Percentiles rank a stretch among this genome's conserved stretches.
phyloP scores from a whole-genome alignment of 2,888 invertebrate species.

The Drosophila flavopinicola region DNA sequence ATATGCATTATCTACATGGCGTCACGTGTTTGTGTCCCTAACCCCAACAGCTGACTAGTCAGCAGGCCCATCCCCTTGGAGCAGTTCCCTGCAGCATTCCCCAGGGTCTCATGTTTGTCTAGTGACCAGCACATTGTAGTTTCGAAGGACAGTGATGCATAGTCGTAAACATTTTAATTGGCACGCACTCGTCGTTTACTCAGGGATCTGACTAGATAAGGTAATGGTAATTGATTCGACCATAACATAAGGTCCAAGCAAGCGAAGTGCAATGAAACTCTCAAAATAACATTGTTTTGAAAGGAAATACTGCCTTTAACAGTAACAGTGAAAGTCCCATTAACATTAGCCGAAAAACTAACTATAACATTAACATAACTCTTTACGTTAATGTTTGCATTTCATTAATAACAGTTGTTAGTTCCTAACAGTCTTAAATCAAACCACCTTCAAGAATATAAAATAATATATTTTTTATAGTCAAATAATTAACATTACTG shows the following conservation, averaged over 20 bases:
- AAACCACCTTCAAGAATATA: too few relatives aligned
- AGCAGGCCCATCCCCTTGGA: slow-evolving; percentile 24
- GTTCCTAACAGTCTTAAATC: too few relatives aligned
- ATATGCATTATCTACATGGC: slow-evolving; percentile 33
- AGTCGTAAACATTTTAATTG: slow-evolving; percentile 68
- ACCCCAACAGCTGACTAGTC: slow-evolving; percentile 21
- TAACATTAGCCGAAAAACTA: background rate
- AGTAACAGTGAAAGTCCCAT: background rate
- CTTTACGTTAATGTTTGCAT: background rate
- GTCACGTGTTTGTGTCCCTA: background rate
- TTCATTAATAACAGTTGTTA: too few relatives aligned
- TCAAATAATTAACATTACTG: too few relatives aligned
- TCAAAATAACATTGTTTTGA: background rate
- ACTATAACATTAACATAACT: background rate
- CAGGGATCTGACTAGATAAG: slow-evolving; percentile 57
- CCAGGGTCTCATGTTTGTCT: slow-evolving; percentile 24
- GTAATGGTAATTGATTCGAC: slow-evolving; percentile 67
- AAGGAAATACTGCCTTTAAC: background rate
- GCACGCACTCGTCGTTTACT: slow-evolving; percentile 42
- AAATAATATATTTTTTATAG: too few relatives aligned
- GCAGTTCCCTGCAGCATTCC: slow-evolving; percentile 33
- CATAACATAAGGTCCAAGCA: slow-evolving; percentile 9
- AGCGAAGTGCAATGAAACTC: background rate
- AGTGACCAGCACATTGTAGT: slow-evolving; percentile 2
- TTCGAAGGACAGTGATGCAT: slow-evolving; percentile 46